Base-by-base conservation (phyloP, 2,113 vertebrate genomes). In the Tauraco erythrolophus region DNA sequence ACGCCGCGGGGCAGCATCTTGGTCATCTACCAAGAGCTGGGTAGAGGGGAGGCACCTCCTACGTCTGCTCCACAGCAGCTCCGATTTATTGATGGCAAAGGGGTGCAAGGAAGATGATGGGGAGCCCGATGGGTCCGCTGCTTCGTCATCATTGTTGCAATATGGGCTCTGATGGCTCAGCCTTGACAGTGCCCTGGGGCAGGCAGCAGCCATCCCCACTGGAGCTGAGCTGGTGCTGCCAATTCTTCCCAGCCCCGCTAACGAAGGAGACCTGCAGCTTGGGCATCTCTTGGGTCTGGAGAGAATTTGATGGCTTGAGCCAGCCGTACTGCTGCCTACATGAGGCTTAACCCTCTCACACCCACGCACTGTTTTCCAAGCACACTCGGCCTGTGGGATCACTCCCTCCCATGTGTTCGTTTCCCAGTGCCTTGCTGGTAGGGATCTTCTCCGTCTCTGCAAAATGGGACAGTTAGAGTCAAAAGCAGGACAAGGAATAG, bases 281-380 rank as follows among this genome's bases (percentile, higher is more conserved):
- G 48, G 77, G 51, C 31, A 23, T 16, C n/a, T 50, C 51, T 54
- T 82, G 8, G 6, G 39, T 39, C 35, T 5, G 11, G 51, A 51
- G n/a, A 37, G 11, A 16, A 5, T 13, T 13, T 11, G 41, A 13
- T 0, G 12, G 62, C 64, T 80, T n/a, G 19, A 61, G 53, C 58
- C 33, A 27, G 33, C 28, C 25, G 1, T 28, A 9, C 7, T 41
- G 64, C 78, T 23, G 50, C 31, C 9, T 19, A 8, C 0, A 0
- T 0, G 14, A 28, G 50, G 39, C 60, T 88, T 48, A 56, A 70
- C 77, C 35, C 33, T 64, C 27, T n/a, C 71, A 7, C 7, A 6
- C 1, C 18, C 68, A 3, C 1, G 0, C 28, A 14, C 14, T 22
- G 0, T 17, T 37, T n/a, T 1, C 25, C 65, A 22, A 60, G 39